A percentile compares a stretch with the other conserved stretches of the same genome.
Conservation (phyloP, 2,113 vertebrate species). For the Aphyosemion australe region DNA sequence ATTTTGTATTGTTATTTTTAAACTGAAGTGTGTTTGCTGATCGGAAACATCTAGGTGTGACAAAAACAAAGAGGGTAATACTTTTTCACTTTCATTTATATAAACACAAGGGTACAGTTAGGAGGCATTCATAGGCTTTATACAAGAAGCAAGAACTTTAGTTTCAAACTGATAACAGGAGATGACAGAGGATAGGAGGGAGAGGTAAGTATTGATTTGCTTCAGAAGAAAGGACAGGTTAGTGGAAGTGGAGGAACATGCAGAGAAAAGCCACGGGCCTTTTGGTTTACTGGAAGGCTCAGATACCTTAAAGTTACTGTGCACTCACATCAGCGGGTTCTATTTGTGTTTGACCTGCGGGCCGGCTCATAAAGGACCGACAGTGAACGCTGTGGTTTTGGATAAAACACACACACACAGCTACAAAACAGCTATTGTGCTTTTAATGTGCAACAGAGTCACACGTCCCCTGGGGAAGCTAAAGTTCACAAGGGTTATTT, state of each 20-base stretch:
- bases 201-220: conserved; percentile 35
- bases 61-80: no score
- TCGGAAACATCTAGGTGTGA: no score
- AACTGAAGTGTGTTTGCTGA: no score
- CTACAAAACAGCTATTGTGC: conserved; percentile 41
- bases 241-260: conserved; percentile 35
- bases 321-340: conserved; percentile 35
- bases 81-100: not conserved
- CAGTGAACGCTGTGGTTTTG: conserved; percentile 36
- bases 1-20: no score
- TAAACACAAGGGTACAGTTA: not conserved
- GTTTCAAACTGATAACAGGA: conserved; percentile 22
- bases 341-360: conserved; percentile 59
- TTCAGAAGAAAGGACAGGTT: conserved; percentile 25
- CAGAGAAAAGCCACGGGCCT: conserved; percentile 33
- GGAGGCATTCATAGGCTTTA: not conserved
- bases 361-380: conserved; percentile 31
- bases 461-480: conserved; percentile 36
- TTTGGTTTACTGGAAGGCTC: conserved; percentile 38
- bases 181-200: conserved; percentile 12
- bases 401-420: conserved; percentile 25
- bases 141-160: conserved; percentile 27
- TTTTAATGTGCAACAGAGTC: conserved; percentile 46
- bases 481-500: conserved; percentile 51
- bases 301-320: conserved; percentile 30